Evolutionary conservation across 2,797 vertebrate genomes (phyloP).

Genomic region (Halcyon leucocephala): DNA sequence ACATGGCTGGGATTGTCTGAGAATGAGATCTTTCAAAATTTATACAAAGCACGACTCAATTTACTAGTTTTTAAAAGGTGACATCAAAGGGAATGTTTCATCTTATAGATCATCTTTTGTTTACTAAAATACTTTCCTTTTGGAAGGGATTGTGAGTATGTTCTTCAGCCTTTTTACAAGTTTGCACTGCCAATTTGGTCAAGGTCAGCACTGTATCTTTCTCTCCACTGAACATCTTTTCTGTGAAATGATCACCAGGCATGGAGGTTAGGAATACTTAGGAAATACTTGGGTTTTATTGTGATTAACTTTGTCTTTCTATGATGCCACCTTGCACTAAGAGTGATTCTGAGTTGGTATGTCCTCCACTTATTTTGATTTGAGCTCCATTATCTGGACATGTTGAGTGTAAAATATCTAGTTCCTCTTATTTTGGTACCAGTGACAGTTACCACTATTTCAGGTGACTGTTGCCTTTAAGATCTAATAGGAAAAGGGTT

Average conservation of each 20-base stretch:
- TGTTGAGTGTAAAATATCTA: neutral
- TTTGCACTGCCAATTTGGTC: neutral
- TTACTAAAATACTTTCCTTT: neutral
- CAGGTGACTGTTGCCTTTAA: neutral
- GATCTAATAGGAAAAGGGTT: neutral
- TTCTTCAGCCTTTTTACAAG: neutral
- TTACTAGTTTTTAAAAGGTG: neutral
- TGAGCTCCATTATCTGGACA: neutral
- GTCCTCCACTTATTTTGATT: neutral
- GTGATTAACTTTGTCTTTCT: neutral
- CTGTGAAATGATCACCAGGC: neutral
- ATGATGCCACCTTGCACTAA: neutral
- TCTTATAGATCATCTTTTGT: neutral
- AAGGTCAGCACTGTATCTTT: neutral
- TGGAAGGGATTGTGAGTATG: neutral
- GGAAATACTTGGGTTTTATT: neutral
- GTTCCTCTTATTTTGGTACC: neutral
- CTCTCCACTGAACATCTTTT: neutral
- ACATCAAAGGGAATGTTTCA: neutral
- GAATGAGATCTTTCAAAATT: neutral
- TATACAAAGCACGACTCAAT: neutral
- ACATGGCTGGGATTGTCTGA: neutral
- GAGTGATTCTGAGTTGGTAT: neutral
- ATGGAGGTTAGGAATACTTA: neutral
- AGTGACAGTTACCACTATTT: neutral